Evolutionary conservation across 2,888 invertebrate species (phyloP), one percentile per base, ranked within the genome.

Genomic region (Coelogynopora nodosa): DNA sequence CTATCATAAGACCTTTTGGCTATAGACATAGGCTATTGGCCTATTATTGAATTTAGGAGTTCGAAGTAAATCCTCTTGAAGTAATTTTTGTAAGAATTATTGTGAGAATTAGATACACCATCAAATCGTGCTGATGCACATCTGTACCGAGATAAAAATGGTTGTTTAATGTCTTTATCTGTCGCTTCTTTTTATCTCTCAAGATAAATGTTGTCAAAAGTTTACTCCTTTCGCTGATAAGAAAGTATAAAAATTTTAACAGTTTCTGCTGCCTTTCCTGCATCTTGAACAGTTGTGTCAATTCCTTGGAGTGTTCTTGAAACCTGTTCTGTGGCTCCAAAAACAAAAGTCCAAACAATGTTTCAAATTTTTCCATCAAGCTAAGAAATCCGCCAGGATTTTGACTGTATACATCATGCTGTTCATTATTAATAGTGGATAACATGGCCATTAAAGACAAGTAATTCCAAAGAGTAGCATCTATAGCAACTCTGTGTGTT

Each of bases 181-280:
- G 2, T 74, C 18, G 74, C 18, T 74, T 74, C 74, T 74, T 74
- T 74, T 26, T 74, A 13, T 74, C 18, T 74, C 74, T 74, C 18
- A 74, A 74, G 23, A 74, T 74, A 74, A 74, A 74, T 74, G 74
- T 74, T 26, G 74, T 74, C 74, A 74, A 74, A 74, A 74, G 74
- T 26, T 74, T 10, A 74, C 74, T 49, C 49, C 5, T 18, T 49
- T 49, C 18, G 49, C 5, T 49, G 49, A 49, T 18, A 18, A 49
- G 74, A 74, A 26, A 74, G 27, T n/a, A n/a, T n/a, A 74, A 74
- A 74, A n/a, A 26, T 74, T 74, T 74, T 74, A 74, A 74, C 74
- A 26, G 18, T 74, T 74, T 74, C 74, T 74, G 18, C 5, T 74
- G 74, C 27, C 74, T 74, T 74, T 74, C 74, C 74, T 26, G 27